phyloP scores from a whole-genome alignment of 2,797 vertebrate genomes.

The Liparis tanakae region DNA sequence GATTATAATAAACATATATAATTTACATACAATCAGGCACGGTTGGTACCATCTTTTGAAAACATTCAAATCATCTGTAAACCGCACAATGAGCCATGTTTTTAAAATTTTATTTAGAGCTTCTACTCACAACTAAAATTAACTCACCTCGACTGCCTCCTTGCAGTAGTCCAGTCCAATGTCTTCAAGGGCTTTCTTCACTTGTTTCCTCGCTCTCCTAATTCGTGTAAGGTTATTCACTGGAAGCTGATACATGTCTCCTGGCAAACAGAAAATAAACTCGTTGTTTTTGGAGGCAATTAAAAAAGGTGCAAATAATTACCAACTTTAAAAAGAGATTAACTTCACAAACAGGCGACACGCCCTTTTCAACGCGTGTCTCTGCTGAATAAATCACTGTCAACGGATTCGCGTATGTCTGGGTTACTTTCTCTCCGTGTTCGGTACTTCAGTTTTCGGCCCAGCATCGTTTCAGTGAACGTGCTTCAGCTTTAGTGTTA shows the following conservation, averaged over 20 bases:
- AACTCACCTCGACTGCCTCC: slow-evolving; percentile 94
- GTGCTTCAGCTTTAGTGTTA: background rate
- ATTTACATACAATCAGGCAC: background rate
- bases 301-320: background rate
- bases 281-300: background rate
- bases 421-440: background rate
- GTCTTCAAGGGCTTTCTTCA: slow-evolving; percentile 96
- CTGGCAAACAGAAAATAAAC: slow-evolving; percentile 64
- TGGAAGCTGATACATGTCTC: slow-evolving; percentile 98
- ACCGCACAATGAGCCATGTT: no score
- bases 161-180: slow-evolving; percentile 98
- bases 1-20: background rate
- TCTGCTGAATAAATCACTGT: slow-evolving; percentile 1
- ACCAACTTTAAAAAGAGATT: background rate
- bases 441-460: background rate
- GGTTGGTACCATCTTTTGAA: background rate
- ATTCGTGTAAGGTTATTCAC: slow-evolving; percentile 98
- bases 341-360: background rate
- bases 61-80: background rate
- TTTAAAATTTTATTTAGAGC: background rate
- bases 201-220: slow-evolving; percentile 97
- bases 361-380: slow-evolving; percentile 8
- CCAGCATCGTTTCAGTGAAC: background rate
- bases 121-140: background rate
- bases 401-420: background rate